A percentile compares a stretch with the other conserved stretches of the same genome.
Conservation (phyloP, 2,113 vertebrate species). For the Eretmochelys imbricata region DNA sequence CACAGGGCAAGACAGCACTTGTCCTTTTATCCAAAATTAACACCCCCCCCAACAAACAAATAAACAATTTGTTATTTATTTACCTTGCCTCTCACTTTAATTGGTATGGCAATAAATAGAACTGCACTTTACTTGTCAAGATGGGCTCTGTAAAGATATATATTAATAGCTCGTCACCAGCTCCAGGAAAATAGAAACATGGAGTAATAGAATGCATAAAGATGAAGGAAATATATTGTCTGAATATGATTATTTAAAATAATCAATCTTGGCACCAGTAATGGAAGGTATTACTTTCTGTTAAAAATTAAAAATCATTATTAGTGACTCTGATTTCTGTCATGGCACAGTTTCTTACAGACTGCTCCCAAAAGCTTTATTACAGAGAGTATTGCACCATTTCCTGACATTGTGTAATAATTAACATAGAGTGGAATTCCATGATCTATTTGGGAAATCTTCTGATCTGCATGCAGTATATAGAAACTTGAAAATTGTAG, state of each 20-base stretch:
- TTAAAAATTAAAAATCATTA: background rate
- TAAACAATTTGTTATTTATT: background rate
- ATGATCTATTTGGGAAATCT: constrained; percentile 2
- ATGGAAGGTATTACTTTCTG: background rate
- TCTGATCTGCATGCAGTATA: constrained; percentile 16
- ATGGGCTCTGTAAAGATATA: background rate
- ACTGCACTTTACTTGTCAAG: background rate
- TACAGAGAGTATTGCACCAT: background rate
- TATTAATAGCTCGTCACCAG: constrained; percentile 22
- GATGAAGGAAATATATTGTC: background rate
- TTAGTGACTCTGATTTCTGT: background rate
- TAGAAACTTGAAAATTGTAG: background rate
- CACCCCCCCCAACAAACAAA: background rate
- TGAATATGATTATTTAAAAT: background rate
- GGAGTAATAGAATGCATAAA: background rate
- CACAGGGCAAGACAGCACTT: background rate
- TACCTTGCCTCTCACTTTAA: background rate
- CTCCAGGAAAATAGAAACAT: constrained; percentile 27
- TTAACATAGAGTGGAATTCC: background rate
- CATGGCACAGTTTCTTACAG: background rate
- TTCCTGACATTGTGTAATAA: background rate
- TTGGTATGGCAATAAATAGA: background rate
- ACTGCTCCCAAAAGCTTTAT: constrained; percentile 2
- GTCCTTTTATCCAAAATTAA: background rate
- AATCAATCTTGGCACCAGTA: background rate